These are phyloP conservation scores for Ceyx margarethae DNA, from an alignment of 2,113 vertebrate species.

Conservation along the genomic window DNA sequence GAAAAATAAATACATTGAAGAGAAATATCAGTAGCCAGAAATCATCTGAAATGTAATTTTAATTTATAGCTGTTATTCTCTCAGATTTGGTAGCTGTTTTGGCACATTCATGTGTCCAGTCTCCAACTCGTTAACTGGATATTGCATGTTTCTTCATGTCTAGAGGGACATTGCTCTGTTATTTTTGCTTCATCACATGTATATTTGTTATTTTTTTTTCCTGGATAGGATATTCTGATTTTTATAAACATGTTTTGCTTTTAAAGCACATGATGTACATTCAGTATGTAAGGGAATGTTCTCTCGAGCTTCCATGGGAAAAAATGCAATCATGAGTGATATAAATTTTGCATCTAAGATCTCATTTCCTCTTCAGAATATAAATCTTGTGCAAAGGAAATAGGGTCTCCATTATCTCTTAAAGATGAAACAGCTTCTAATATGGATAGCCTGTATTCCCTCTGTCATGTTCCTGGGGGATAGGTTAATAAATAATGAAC, in stretches of 20 bases:
- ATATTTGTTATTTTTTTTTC: background rate
- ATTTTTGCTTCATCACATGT: background rate
- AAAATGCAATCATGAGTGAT: background rate
- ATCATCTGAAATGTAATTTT: background rate
- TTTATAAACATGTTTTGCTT: background rate
- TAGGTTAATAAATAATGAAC: slow-evolving; percentile 67
- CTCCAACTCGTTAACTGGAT: background rate
- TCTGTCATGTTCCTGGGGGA: slow-evolving; percentile 48
- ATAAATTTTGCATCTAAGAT: slow-evolving; percentile 56
- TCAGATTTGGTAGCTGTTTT: background rate
- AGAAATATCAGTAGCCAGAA: background rate
- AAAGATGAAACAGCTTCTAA: slow-evolving; percentile 60
- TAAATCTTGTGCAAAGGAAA: slow-evolving; percentile 55
- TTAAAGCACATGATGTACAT: background rate
- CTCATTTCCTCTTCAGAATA: slow-evolving; percentile 51
- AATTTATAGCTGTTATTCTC: background rate
- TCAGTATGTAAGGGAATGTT: background rate
- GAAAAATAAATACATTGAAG: background rate
- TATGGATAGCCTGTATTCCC: slow-evolving; percentile 33
- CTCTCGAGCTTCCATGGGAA: background rate
- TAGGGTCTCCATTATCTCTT: slow-evolving; percentile 45
- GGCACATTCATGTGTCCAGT: background rate
- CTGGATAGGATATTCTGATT: background rate
- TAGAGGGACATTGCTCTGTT: background rate
- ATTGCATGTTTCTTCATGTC: background rate